Evolutionary conservation across 2,888 invertebrate genomes (phyloP), one percentile per base, ranked within the genome.

Genomic region (Lochmaea crataegi): DNA sequence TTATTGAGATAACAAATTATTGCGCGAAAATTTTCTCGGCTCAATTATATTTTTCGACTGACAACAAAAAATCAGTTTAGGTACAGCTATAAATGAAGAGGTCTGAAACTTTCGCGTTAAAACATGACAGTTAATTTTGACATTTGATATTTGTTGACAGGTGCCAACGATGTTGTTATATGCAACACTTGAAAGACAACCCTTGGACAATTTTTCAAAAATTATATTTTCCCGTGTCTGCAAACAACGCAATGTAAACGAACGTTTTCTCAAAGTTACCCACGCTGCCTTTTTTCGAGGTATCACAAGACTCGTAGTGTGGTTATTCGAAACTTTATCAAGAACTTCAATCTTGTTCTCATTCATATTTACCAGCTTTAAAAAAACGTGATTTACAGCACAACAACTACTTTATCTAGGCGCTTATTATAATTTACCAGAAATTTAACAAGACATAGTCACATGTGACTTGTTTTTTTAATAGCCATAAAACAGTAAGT

Each of bases 341-440:
- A 51, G 45, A 56, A 58, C 68, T 71, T 45, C 18, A 69, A 76
- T 76, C 76, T 77, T 77, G 76, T 73, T 77, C 68, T 75, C 76
- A 72, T 76, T 76, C 76, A 75, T 71, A 73, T 74, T 74, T 70
- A 68, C 68, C 69, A 65, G 70, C 73, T 58, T 61, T 2, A 72
- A 73, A 77, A 73, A 77, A 74, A 77, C 75, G 74, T 75, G 74
- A 77, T 75, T 72, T 76, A 76, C 69, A 72, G 64, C 48, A 66
- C 73, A 75, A 76, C 63, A 68, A 76, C 66, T 60, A 58, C 65
- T 68, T 74, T 74, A 76, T 68, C 51, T 71, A 66, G 64, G 68
- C 66, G 70, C 73, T 75, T 66, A 64, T 66, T 73, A 72, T 68
- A 72, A 73, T 74, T 76, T 72, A 76, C 70, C 65, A 57, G 63